A percentile compares a stretch with the other conserved stretches of the same genome.
Evolutionary conservation across 2,888 invertebrate genomes (phyloP).

Genomic region (Loripinus fragilis): DNA sequence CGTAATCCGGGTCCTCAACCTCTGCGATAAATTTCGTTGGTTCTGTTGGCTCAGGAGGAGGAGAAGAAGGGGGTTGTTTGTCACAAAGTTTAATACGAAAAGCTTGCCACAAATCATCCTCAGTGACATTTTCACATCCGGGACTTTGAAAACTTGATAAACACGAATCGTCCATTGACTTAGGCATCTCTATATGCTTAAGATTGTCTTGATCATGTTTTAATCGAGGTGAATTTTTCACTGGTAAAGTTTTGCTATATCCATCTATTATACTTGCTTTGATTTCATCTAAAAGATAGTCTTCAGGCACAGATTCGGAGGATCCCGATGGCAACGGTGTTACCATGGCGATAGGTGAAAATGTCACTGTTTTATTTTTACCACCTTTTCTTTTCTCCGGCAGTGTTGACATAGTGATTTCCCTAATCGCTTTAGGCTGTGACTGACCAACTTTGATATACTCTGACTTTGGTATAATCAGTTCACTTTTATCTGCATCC

Average conservation of each 20-base stretch:
- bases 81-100: slow-evolving; percentile 58
- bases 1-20: slow-evolving; percentile 56
- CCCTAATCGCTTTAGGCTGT: slow-evolving; percentile 47
- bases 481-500: slow-evolving; percentile 38
- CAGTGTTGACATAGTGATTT: slow-evolving; percentile 52
- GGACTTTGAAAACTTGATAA: slow-evolving; percentile 47
- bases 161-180: slow-evolving; percentile 53
- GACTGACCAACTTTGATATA: slow-evolving; percentile 50
- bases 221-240: slow-evolving; percentile 10
- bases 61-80: slow-evolving; percentile 24
- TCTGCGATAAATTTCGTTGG: background rate
- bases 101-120: slow-evolving; percentile 66
- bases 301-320: slow-evolving; percentile 72
- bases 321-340: slow-evolving; percentile 77
- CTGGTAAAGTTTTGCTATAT: slow-evolving; percentile 61
- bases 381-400: slow-evolving; percentile 60
- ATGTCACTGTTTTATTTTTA: slow-evolving; percentile 76
- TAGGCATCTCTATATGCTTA: slow-evolving; percentile 22
- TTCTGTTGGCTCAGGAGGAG: slow-evolving; percentile 18
- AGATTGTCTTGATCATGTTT: background rate
- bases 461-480: slow-evolving; percentile 58
- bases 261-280: slow-evolving; percentile 64
- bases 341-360: slow-evolving; percentile 78
- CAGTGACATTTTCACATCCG: slow-evolving; percentile 63
- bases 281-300: slow-evolving; percentile 43